These are phyloP conservation scores for Chaetodon trifasciatus DNA, from an alignment of 2,797 vertebrate species.

Conservation along the genomic window DNA sequence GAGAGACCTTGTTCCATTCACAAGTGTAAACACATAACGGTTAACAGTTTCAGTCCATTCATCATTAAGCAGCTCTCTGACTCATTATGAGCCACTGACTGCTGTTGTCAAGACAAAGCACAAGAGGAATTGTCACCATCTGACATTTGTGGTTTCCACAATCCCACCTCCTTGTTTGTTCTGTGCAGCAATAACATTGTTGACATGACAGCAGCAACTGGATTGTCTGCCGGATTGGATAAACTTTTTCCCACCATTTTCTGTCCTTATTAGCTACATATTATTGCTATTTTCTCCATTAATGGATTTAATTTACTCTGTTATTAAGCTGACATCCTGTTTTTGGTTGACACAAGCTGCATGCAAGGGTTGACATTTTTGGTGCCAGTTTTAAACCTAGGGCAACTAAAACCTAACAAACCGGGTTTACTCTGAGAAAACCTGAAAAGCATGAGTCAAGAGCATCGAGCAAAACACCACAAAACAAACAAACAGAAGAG, in stretches of 20 bases:
- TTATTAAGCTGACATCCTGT: not conserved
- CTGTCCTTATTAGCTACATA: not conserved
- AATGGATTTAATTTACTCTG: not conserved
- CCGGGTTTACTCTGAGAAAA: constrained; percentile 3
- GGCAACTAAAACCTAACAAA: constrained; percentile 15
- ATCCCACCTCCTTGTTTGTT: constrained; percentile 28
- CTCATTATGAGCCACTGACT: constrained; percentile 13
- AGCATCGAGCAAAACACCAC: too few relatives aligned
- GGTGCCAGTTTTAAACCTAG: not conserved
- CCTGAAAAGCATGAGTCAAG: not conserved
- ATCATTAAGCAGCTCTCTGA: constrained; percentile 1
- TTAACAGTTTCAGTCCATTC: not conserved
- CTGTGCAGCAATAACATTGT: not conserved
- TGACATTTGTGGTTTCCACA: constrained; percentile 45
- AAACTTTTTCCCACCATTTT: not conserved
- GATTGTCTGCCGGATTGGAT: constrained; percentile 6
- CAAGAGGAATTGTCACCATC: constrained; percentile 20
- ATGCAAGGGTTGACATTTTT: constrained; percentile 13
- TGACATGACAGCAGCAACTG: constrained; percentile 5
- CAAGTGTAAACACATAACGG: constrained; percentile 1
- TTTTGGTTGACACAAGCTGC: not conserved
- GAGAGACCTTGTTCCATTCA: constrained; percentile 8
- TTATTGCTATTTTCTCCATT: not conserved
- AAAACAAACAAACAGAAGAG: too few relatives aligned
- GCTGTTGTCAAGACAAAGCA: constrained; percentile 26